Conservation (phyloP, 2,797 vertebrate species). For the Takifugu ocellatus region DNA sequence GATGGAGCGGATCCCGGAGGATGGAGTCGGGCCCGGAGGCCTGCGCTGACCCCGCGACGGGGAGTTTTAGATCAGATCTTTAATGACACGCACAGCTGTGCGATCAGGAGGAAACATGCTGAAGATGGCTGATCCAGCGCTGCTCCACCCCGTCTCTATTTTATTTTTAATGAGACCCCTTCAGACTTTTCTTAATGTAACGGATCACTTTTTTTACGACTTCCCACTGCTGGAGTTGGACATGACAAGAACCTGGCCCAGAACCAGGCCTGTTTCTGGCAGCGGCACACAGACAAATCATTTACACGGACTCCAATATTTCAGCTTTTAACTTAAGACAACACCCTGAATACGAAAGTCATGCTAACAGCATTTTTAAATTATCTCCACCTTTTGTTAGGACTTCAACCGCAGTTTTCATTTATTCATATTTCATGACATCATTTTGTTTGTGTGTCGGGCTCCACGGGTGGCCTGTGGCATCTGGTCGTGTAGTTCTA, state of each 20-base stretch:
- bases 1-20: neutral
- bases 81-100: slow-evolving; percentile 80
- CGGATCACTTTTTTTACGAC: slow-evolving; percentile 50
- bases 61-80: slow-evolving; percentile 64
- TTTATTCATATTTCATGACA: too few species aligned
- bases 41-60: slow-evolving; percentile 53
- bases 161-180: slow-evolving; percentile 13
- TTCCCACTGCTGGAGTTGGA: slow-evolving; percentile 41
- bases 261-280: slow-evolving; percentile 36
- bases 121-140: slow-evolving; percentile 42
- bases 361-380: slow-evolving; percentile 48
- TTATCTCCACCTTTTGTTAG: slow-evolving; percentile 21
- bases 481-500: too few species aligned
- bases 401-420: too few species aligned
- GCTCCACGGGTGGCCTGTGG: too few species aligned
- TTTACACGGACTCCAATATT: slow-evolving; percentile 50
- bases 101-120: slow-evolving; percentile 62
- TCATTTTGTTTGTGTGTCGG: too few species aligned
- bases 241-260: slow-evolving; percentile 39
- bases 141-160: slow-evolving; percentile 29
- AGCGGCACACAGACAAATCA: slow-evolving; percentile 52
- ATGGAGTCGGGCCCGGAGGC: slow-evolving; percentile 27
- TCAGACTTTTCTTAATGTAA: slow-evolving; percentile 37
- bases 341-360: slow-evolving; percentile 44
- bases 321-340: slow-evolving; percentile 52